These are phyloP conservation scores for Barbus barbus DNA, from an alignment of 2,113 vertebrate species.

Conservation along the genomic window DNA sequence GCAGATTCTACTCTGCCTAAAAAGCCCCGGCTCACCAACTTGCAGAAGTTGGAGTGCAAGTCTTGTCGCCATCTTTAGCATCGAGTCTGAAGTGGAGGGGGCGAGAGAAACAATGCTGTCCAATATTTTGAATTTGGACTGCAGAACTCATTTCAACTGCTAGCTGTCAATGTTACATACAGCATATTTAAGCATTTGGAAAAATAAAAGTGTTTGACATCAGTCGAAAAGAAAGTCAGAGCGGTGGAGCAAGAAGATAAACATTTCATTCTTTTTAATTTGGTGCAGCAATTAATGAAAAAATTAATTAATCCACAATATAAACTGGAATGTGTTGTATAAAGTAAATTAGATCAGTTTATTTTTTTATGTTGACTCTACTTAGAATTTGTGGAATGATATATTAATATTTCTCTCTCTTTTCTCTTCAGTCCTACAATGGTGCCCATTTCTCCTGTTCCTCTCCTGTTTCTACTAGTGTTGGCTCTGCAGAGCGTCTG, in stretches of 20 bases:
- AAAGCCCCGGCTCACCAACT: too few relatives aligned
- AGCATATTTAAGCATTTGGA: too few relatives aligned
- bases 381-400: not conserved
- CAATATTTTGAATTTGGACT: too few relatives aligned
- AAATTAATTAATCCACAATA: not conserved
- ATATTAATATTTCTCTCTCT: not conserved
- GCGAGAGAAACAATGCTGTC: too few relatives aligned
- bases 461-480: slow-evolving; percentile 42
- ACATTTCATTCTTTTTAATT: not conserved
- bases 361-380: not conserved
- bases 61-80: too few relatives aligned
- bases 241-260: not conserved
- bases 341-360: not conserved
- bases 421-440: slow-evolving; percentile 58
- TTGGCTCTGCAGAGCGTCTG: slow-evolving; percentile 53
- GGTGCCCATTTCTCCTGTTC: slow-evolving; percentile 46
- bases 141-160: too few relatives aligned
- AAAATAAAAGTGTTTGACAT: not conserved
- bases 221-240: not conserved
- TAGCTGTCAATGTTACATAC: too few relatives aligned
- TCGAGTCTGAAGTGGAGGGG: too few relatives aligned
- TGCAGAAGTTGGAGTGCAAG: too few relatives aligned
- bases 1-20: too few relatives aligned
- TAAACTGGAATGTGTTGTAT: not conserved
- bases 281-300: not conserved